Evolutionary conservation across 53 echinoderm and acorn worm genomes (phyloP).

Genomic region (Holothuria scabra): DNA sequence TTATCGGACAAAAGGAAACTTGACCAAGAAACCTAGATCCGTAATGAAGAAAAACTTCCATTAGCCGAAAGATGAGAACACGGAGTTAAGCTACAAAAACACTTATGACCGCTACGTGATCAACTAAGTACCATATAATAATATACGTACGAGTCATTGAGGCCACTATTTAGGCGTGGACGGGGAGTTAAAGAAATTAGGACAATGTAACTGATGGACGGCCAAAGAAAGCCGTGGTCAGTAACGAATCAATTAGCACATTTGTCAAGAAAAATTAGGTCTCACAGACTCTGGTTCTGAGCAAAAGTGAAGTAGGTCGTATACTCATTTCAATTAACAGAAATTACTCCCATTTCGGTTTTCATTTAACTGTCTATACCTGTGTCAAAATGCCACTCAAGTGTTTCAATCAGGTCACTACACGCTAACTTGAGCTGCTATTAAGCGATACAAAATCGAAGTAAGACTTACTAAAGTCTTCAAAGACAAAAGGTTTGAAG

Average conservation of each 20-base stretch:
- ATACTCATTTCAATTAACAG: constrained; percentile 23
- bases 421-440: constrained; percentile 11
- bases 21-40: constrained; percentile 37
- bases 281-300: background rate
- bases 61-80: constrained; percentile 16
- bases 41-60: background rate
- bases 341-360: constrained; percentile 13
- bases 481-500: too few relatives aligned
- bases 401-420: constrained; percentile 27
- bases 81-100: constrained; percentile 2
- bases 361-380: too few relatives aligned
- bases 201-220: background rate
- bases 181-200: too few relatives aligned
- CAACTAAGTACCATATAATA: constrained; percentile 27
- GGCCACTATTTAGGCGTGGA: background rate
- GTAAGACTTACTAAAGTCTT: too few relatives aligned
- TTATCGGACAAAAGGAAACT: constrained; percentile 29
- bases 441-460: background rate
- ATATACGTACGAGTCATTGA: background rate
- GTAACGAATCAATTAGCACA: constrained; percentile 36
- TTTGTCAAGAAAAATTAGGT: constrained; percentile 16
- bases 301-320: background rate
- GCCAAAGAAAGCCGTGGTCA: constrained; percentile 23
- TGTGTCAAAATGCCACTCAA: constrained; percentile 9
- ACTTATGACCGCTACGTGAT: constrained; percentile 28